phyloP scores from a whole-genome alignment of 2,888 invertebrate species.

The Drosophila hamatofila region DNA sequence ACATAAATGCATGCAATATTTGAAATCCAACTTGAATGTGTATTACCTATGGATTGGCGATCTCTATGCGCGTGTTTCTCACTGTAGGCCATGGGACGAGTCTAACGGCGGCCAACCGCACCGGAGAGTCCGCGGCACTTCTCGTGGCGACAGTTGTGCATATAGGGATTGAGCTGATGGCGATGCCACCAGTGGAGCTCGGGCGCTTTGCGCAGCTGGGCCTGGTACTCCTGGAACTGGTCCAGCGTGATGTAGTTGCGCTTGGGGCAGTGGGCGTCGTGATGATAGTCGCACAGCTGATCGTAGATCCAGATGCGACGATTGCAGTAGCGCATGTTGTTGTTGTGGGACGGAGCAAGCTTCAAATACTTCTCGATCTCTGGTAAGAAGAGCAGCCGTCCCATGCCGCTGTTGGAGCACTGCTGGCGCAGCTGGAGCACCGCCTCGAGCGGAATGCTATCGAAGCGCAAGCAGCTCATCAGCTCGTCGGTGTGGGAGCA shows the following conservation, averaged over 20 bases:
- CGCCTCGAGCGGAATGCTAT: constrained; percentile 37
- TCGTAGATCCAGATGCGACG: constrained; percentile 49
- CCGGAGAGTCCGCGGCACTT: constrained; percentile 8
- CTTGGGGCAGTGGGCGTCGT: constrained; percentile 32
- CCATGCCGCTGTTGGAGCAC: background rate
- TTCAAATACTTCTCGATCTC: constrained; percentile 20
- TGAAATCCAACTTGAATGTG: background rate
- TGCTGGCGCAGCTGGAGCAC: constrained; percentile 11
- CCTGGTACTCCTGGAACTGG: constrained; percentile 26
- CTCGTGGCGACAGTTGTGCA: constrained; percentile 28
- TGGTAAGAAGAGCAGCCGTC: constrained; percentile 15
- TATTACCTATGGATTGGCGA: background rate
- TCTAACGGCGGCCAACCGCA: background rate
- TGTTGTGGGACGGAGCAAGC: background rate
- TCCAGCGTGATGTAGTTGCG: constrained; percentile 29
- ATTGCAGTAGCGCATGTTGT: constrained; percentile 12
- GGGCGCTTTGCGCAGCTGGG: background rate
- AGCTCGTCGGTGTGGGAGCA: background rate
- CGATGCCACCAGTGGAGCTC: constrained; percentile 44
- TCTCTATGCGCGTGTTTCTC: background rate
- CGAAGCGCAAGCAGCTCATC: constrained; percentile 25
- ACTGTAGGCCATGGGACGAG: too few species aligned
- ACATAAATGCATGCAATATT: too few species aligned
- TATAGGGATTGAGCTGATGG: constrained; percentile 33
- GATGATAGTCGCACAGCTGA: constrained; percentile 33